phyloP scores from a whole-genome alignment of 2,888 invertebrate species.

The Chromoteleia sp. region DNA sequence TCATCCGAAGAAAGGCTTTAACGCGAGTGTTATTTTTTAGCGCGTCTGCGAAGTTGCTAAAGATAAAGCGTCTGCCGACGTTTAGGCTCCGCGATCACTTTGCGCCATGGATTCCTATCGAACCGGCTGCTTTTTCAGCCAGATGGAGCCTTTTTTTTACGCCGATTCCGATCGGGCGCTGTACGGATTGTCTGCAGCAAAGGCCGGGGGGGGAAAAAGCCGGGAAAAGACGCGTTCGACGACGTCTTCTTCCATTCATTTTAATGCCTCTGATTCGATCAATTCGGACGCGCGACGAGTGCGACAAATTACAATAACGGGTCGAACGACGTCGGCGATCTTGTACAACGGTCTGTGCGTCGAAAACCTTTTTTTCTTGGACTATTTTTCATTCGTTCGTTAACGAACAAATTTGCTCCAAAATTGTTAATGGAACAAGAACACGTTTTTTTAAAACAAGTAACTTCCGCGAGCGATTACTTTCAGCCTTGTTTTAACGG shows the following conservation, averaged over 20 bases:
- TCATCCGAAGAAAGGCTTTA: slow-evolving; percentile 23
- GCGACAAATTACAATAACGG: not conserved
- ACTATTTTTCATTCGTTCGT: too few relatives aligned
- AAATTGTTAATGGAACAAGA: too few relatives aligned
- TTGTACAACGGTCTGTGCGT: too few relatives aligned
- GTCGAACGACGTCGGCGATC: not conserved
- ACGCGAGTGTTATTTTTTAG: slow-evolving; percentile 50
- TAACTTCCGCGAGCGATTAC: too few relatives aligned
- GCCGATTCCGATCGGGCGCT: slow-evolving; percentile 9
- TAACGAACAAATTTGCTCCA: too few relatives aligned
- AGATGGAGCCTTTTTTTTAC: slow-evolving; percentile 58
- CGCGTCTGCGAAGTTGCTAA: slow-evolving; percentile 78
- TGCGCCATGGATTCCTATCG: slow-evolving; percentile 72
- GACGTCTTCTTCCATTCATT: not conserved
- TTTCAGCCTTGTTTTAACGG: too few relatives aligned
- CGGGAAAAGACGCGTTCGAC: not conserved
- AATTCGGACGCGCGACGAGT: not conserved
- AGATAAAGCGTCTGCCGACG: slow-evolving; percentile 79
- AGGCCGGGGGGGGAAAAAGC: not conserved
- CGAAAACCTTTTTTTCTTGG: too few relatives aligned
- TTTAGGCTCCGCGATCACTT: slow-evolving; percentile 73
- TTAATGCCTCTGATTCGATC: not conserved
- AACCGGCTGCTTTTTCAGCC: slow-evolving; percentile 47
- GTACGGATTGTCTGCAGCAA: slow-evolving; percentile 17
- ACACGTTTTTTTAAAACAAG: too few relatives aligned